These are phyloP conservation scores for Gobius niger DNA, from an alignment of 2,113 vertebrate species.

Conservation along the genomic window DNA sequence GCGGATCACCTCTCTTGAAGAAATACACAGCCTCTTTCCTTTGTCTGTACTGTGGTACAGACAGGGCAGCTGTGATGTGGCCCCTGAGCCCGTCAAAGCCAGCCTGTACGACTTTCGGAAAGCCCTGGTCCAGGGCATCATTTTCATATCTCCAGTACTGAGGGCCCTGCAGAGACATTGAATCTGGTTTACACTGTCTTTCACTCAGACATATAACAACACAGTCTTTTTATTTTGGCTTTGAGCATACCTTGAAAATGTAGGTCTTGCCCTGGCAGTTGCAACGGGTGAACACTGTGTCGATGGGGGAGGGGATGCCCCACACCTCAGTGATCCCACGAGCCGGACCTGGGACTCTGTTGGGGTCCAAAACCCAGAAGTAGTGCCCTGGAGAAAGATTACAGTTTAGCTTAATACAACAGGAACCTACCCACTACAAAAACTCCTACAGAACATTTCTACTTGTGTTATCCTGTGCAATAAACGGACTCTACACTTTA, in stretches of 20 bases:
- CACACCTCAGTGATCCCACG: conserved; percentile 84
- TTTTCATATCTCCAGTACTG: conserved; percentile 94
- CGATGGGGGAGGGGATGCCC: conserved; percentile 93
- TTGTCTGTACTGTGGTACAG: conserved; percentile 79
- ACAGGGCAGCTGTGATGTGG: conserved; percentile 86
- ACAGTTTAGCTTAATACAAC: neutral
- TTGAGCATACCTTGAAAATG: conserved; percentile 86
- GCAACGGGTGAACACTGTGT: conserved; percentile 91
- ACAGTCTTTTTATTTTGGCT: neutral
- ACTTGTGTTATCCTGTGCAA: neutral
- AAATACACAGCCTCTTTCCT: conserved; percentile 91
- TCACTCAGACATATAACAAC: too few relatives aligned
- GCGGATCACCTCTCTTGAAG: conserved; percentile 86
- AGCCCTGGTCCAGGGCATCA: conserved; percentile 80
- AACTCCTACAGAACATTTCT: neutral
- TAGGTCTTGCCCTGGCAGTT: conserved; percentile 95
- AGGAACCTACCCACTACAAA: neutral
- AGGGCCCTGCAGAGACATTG: conserved; percentile 73
- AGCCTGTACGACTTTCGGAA: conserved; percentile 79
- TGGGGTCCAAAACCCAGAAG: conserved; percentile 86
- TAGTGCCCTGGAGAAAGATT: conserved; percentile 80
- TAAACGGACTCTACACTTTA: neutral
- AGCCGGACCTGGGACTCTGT: conserved; percentile 73
- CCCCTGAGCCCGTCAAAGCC: conserved; percentile 88
- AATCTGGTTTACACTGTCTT: neutral